Evolutionary conservation across 1,140 invertebrate species (phyloP), one percentile per base, ranked within the genome.

Genomic region (Drosophila baimaii): DNA sequence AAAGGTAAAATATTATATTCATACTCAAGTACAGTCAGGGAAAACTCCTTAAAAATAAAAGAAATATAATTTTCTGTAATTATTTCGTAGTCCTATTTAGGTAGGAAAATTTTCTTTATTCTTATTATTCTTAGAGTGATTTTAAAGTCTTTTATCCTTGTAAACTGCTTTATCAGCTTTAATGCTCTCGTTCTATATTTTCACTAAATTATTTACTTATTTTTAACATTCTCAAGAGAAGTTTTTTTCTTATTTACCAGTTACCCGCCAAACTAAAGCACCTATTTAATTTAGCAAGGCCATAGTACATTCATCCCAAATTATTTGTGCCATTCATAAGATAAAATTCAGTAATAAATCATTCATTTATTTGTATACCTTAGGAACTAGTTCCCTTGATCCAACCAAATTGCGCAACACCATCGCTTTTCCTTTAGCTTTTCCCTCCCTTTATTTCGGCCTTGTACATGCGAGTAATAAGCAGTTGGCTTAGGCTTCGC

Each of bases 401-500:
- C 23, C 2, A 19, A 33, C 35, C 0, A 51, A 66, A 51, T 54
- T 52, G 63, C 65, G 57, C 61, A 33, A 66, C 65, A n/a, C 44
- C 27, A 51, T 33, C 27, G n/a, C 44, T 64, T 51, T 76, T 52
- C 7, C 6, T 8, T n/a, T 8, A 21, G 47, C 41, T 63, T 52
- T 63, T 66, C 17, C 17, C 2, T 3, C 13, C n/a, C 41, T 78
- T 62, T 75, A n/a, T 65, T 74, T 47, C 9, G 70, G 46, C 51
- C 59, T 13, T 61, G 47, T 77, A 65, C 78, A 74, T 78, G 74
- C 70, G 47, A 63, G 71, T 81, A 84, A 78, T 85, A 85, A 86
- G 81, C 81, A 85, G 78, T 85, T 75, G 82, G 82, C 80, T 86
- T 83, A 79, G 75, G 54, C 17, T 44, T 47, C 39, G 37, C 77